Evolutionary conservation across 2,113 vertebrate species (phyloP), one percentile per base, ranked within the genome.

Genomic region (Sinocyclocheilus rhinocerous): DNA sequence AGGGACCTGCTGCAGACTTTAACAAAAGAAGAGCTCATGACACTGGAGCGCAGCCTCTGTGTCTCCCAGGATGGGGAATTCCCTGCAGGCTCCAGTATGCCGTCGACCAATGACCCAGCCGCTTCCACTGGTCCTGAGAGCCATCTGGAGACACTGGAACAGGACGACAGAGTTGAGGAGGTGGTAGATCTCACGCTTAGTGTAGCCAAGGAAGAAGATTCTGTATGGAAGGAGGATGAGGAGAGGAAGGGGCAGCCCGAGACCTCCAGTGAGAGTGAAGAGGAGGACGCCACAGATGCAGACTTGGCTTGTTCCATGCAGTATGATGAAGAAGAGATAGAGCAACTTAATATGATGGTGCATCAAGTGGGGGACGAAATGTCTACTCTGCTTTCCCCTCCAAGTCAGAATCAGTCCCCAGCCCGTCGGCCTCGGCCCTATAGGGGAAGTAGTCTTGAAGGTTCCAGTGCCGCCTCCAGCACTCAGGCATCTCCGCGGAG

Each of bases 221-320:
- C 96, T 0, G 95, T 94, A 87, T 97, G 96, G 0, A 94, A 96
- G 85, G 93, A 95, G 87, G 92, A 93, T 48, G 96, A 97, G 86
- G 93, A 95, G 87, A 92, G 92, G 48, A 96, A 96, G 0, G 95
- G 91, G 0, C 95, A 96, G 87, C 83, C 50, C 1, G 91, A 87
- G 22, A 42, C 73, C 2, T 67, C 20, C 15, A 89, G 84, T 81
- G 81, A 73, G 48, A 84, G 72, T 8, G 79, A 61, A 15, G 87
- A 88, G 52, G 88, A 84, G 92, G 91, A 96, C 0, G 94, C 95
- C 76, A 93, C 94, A 70, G 97, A 97, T 81, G 93, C 93, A 0
- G 98, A 99, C 81, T 95, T 99, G 90, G 97, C 98, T 76, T 99
- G 98, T 93, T 99, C 98, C 77, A 97, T 99, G 97, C 98, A 99